Evolutionary conservation across 2,113 vertebrate species (phyloP).

Genomic region (Trematomus loennbergii): DNA sequence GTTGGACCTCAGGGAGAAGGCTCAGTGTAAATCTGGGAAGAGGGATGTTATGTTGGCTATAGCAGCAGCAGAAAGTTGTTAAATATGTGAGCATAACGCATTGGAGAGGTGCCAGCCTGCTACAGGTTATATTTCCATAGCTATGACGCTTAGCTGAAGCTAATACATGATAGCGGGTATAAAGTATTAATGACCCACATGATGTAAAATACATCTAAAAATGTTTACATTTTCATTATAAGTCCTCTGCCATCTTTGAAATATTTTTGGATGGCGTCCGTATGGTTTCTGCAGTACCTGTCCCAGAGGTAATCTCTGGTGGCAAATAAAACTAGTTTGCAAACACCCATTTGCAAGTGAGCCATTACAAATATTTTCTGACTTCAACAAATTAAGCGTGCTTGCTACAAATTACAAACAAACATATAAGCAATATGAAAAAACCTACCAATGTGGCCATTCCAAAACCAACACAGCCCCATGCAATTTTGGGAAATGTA

Average conservation of each 20-base stretch:
- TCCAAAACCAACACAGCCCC: slow-evolving; percentile 44
- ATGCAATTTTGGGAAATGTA: slow-evolving; percentile 59
- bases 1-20: slow-evolving; percentile 60
- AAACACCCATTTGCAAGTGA: slow-evolving; percentile 56
- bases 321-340: slow-evolving; percentile 57
- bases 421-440: slow-evolving; percentile 41
- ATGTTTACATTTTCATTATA: slow-evolving; percentile 23
- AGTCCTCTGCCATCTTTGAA: slow-evolving; percentile 20
- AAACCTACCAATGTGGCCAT: slow-evolving; percentile 39
- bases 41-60: slow-evolving; percentile 20
- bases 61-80: slow-evolving; percentile 42
- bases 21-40: slow-evolving; percentile 59
- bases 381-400: slow-evolving; percentile 45
- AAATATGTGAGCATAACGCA: slow-evolving; percentile 43
- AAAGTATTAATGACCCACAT: slow-evolving; percentile 51
- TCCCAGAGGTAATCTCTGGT: slow-evolving; percentile 54
- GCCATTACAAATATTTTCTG: slow-evolving; percentile 52
- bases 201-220: slow-evolving; percentile 47
- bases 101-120: slow-evolving; percentile 60
- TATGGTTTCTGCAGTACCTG: slow-evolving; percentile 46
- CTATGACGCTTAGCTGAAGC: slow-evolving; percentile 37
- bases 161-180: slow-evolving; percentile 52
- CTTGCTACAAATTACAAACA: slow-evolving; percentile 53
- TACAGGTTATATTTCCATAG: slow-evolving; percentile 48
- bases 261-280: slow-evolving; percentile 20